Conservation (phyloP, 1,140 invertebrate genomes). For the Zaprionus vittiger region DNA sequence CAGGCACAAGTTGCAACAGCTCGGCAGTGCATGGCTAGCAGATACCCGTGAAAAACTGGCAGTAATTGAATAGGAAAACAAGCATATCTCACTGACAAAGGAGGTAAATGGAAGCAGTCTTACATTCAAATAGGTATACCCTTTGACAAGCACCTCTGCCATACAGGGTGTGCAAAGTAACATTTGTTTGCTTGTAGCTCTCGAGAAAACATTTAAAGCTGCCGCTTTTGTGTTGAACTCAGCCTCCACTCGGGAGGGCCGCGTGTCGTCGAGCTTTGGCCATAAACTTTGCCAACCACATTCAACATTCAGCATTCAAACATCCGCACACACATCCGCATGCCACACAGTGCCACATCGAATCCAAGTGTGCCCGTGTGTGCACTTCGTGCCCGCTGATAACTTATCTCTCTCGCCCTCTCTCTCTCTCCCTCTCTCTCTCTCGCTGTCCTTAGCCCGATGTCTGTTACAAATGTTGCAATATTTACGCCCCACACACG, state of each 20-base stretch:
- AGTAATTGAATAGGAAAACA: not conserved
- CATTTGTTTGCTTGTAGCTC: constrained; percentile 24
- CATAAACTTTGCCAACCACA: constrained; percentile 57
- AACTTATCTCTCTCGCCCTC: constrained; percentile 59
- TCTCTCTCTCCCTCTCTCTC: not conserved
- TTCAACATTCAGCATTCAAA: constrained; percentile 48
- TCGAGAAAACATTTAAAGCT: constrained; percentile 41
- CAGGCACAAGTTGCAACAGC: constrained; percentile 2
- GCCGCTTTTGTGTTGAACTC: constrained; percentile 21
- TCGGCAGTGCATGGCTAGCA: not conserved
- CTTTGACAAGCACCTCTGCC: accelerated
- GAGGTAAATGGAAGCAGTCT: not conserved
- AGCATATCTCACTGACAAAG: not conserved
- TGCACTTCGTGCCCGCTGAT: constrained; percentile 66
- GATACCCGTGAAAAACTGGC: constrained; percentile 3
- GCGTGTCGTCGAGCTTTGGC: constrained; percentile 44
- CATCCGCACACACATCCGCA: constrained; percentile 15
- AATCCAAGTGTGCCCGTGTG: constrained; percentile 56
- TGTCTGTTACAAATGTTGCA: constrained; percentile 81
- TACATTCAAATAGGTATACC: not conserved
- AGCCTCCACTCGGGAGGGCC: not conserved
- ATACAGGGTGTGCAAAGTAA: constrained; percentile 23
- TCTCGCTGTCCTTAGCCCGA: constrained; percentile 25
- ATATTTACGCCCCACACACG: constrained; percentile 68
- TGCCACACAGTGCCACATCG: constrained; percentile 35